These are phyloP conservation scores for Zapus hudsonius DNA, from an alignment of 2,113 vertebrate species.

Conservation along the genomic window DNA sequence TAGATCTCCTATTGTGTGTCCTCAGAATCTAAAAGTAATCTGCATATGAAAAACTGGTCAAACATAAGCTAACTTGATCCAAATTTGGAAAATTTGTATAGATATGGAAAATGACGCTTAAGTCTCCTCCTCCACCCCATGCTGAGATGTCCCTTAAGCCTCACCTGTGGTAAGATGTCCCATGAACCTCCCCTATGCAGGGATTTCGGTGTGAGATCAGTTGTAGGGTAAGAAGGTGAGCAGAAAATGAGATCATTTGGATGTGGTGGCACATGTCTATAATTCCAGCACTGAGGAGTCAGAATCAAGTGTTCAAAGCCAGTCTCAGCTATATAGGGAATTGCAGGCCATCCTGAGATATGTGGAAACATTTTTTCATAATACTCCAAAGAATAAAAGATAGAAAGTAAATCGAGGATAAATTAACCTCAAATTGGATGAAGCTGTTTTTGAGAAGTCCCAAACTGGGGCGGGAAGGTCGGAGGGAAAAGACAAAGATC, in stretches of 20 bases:
- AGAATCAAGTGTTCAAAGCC: not conserved
- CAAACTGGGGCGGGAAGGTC: not conserved
- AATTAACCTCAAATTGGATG: not conserved
- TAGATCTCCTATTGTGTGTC: not conserved
- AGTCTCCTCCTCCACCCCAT: too few relatives aligned
- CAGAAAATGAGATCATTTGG: not conserved
- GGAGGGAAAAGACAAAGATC: not conserved
- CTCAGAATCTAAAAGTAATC: not conserved
- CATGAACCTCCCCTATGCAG: not conserved
- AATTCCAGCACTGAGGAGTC: not conserved
- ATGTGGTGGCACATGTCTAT: too few relatives aligned
- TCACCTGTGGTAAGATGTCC: not conserved
- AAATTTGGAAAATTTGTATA: not conserved
- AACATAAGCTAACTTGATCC: not conserved
- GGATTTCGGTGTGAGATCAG: not conserved
- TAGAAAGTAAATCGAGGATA: not conserved
- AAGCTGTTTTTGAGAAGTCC: not conserved
- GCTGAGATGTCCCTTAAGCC: not conserved
- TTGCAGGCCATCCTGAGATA: too few relatives aligned
- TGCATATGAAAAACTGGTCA: not conserved
- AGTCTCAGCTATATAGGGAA: not conserved
- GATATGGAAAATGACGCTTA: too few relatives aligned
- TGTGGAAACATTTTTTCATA: not conserved
- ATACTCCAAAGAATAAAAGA: not conserved
- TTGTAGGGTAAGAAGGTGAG: not conserved